phyloP scores from a whole-genome alignment of 2,888 invertebrate species.

The Erebia aethiops region DNA sequence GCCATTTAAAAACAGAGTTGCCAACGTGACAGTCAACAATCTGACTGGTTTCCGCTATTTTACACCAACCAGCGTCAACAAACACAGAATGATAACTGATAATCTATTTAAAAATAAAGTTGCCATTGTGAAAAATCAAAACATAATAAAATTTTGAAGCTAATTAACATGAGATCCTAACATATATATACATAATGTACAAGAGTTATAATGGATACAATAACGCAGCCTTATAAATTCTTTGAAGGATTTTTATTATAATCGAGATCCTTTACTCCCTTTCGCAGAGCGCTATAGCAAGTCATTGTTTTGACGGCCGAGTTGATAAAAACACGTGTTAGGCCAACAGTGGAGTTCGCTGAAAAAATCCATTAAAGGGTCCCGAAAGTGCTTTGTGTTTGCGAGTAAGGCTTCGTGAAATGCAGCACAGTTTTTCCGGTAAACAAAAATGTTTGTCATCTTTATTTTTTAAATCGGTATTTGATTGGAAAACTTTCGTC shows the following conservation, averaged over 20 bases:
- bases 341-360: slow-evolving; percentile 2
- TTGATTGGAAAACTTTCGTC: no score
- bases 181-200: neutral
- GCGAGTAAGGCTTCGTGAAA: slow-evolving; percentile 7
- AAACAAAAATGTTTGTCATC: slow-evolving; percentile 14
- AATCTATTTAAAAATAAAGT: no score
- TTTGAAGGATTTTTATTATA: slow-evolving; percentile 15
- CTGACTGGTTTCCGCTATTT: no score
- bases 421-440: slow-evolving; percentile 8
- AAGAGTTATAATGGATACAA: slow-evolving; percentile 13
- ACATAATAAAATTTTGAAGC: no score
- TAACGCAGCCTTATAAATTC: neutral
- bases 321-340: slow-evolving; percentile 21
- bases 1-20: no score
- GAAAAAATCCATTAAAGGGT: slow-evolving; percentile 18
- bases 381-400: slow-evolving; percentile 19
- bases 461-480: neutral
- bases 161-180: no score
- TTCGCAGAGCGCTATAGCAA: slow-evolving; percentile 10
- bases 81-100: no score
- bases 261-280: slow-evolving; percentile 20
- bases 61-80: no score
- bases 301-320: slow-evolving; percentile 29
- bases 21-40: no score
- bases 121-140: no score